phyloP scores from a whole-genome alignment of 2,888 invertebrate genomes.

The Physocephala rufipes region DNA sequence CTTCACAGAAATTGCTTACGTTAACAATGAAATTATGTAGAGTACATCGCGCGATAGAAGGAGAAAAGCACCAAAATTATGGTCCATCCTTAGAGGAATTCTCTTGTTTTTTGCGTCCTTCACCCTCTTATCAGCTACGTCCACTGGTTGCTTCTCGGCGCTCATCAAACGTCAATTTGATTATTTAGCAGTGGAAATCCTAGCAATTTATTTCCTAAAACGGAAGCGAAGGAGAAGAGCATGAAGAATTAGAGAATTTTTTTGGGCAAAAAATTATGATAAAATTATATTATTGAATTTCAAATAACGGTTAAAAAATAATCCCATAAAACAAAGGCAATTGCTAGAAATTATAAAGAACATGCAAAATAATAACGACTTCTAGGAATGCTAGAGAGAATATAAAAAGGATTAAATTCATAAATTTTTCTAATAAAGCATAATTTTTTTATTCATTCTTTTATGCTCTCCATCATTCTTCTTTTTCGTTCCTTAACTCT shows the following conservation, averaged over 20 bases:
- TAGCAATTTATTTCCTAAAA: too few species aligned
- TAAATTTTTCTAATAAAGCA: conserved; percentile 10
- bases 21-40: too few species aligned
- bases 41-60: too few species aligned
- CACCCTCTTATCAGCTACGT: too few species aligned
- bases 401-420: conserved; percentile 10
- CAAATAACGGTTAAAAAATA: conserved; percentile 21
- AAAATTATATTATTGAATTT: conserved; percentile 17
- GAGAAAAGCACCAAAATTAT: too few species aligned
- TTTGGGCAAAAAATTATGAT: background rate
- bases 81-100: too few species aligned
- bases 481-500: background rate
- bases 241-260: background rate
- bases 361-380: background rate
- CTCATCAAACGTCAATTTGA: too few species aligned
- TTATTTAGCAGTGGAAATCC: too few species aligned
- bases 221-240: background rate
- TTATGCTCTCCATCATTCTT: background rate
- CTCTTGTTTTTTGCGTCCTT: too few species aligned
- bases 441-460: too few species aligned
- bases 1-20: too few species aligned
- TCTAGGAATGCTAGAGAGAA: background rate
- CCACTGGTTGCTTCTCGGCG: too few species aligned
- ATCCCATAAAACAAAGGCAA: conserved; percentile 11
- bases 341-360: background rate